A percentile compares a stretch with the other conserved stretches of the same genome.
Evolutionary conservation across 2,797 vertebrate species (phyloP).

Genomic region (Pygocentrus nattereri): DNA sequence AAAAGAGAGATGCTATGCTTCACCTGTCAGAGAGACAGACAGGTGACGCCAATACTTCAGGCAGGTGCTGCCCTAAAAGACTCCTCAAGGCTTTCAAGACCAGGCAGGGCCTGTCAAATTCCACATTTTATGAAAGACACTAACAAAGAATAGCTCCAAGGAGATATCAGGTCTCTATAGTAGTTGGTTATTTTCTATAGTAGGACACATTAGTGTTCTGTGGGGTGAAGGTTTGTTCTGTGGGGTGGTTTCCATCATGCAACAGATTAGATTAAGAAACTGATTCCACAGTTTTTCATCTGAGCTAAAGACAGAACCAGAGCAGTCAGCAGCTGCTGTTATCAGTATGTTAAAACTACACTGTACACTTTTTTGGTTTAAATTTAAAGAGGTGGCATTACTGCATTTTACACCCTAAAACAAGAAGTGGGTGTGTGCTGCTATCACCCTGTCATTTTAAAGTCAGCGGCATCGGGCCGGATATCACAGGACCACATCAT

Average conservation of each 20-base stretch:
- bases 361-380: no score
- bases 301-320: no score
- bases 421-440: no score
- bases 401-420: no score
- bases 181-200: background rate
- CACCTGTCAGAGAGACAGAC: slow-evolving; percentile 39
- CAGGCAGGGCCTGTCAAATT: slow-evolving; percentile 52
- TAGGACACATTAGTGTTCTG: background rate
- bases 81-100: slow-evolving; percentile 53
- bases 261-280: background rate
- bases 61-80: slow-evolving; percentile 27
- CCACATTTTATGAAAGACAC: slow-evolving; percentile 45
- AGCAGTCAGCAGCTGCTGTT: no score
- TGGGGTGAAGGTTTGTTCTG: background rate
- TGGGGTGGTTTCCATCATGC: background rate
- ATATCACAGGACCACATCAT: no score
- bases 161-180: background rate
- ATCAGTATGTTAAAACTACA: no score
- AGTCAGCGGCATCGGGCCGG: no score
- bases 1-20: slow-evolving; percentile 36
- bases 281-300: no score
- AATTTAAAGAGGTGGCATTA: no score
- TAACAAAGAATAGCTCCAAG: slow-evolving; percentile 1
- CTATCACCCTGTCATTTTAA: no score
- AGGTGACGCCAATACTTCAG: slow-evolving; percentile 18